Percentiles rank a stretch among this genome's conserved stretches.
These are phyloP conservation scores for Bombylius major DNA, from an alignment of 2,888 invertebrate species.

Conservation along the genomic window DNA sequence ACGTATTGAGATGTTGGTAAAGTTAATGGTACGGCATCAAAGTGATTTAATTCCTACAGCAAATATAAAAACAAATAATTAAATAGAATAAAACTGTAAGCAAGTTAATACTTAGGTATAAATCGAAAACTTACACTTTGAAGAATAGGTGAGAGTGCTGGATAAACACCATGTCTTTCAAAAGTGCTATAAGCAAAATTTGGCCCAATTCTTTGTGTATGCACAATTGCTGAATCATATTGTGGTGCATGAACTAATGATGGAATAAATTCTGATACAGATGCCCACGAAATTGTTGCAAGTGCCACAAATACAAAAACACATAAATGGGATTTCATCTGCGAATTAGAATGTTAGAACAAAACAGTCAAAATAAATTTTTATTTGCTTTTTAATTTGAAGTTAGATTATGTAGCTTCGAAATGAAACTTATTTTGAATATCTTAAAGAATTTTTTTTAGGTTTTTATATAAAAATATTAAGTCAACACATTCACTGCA, in stretches of 20 bases:
- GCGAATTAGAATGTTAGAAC: background rate
- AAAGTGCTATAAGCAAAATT: constrained; percentile 42
- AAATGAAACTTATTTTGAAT: no score
- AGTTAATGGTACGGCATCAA: background rate
- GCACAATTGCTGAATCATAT: constrained; percentile 39
- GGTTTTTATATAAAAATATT: no score
- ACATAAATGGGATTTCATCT: constrained; percentile 8
- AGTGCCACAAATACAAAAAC: constrained; percentile 3
- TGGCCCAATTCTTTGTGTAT: constrained; percentile 38
- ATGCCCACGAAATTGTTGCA: constrained; percentile 4
- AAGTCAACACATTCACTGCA: no score
- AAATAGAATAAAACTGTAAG: background rate
- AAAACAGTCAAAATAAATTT: background rate
- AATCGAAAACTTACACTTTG: background rate
- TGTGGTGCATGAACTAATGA: constrained; percentile 29
- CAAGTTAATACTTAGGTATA: background rate
- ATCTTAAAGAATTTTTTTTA: no score
- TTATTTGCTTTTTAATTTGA: background rate
- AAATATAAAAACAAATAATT: background rate
- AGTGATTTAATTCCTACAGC: background rate
- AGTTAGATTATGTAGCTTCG: no score
- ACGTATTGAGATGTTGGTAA: constrained; percentile 1
- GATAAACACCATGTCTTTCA: constrained; percentile 36
- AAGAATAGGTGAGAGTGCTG: background rate
- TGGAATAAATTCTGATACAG: constrained; percentile 9